These are phyloP conservation scores for Anableps anableps DNA, from an alignment of 2,797 vertebrate genomes.

Conservation along the genomic window DNA sequence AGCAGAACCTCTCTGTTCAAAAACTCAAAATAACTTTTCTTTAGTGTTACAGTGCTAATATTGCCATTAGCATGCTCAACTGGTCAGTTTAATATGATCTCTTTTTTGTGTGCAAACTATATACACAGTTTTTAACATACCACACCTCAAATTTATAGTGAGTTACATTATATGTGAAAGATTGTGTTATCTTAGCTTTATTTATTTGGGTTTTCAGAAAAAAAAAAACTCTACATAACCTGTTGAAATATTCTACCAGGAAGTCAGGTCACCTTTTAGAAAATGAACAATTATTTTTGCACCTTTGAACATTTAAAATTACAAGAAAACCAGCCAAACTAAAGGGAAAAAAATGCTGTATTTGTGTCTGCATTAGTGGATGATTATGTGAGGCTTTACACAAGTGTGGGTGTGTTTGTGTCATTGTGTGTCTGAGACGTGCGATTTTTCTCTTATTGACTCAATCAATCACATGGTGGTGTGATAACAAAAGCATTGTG, in stretches of 20 bases:
- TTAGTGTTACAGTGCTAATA: too few species aligned
- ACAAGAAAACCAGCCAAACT: neutral
- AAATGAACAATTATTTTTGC: neutral
- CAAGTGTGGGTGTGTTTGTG: conserved; percentile 16
- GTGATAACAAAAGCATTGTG: conserved; percentile 36
- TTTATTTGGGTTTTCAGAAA: conserved; percentile 1
- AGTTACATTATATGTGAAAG: neutral
- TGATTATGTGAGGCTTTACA: conserved; percentile 4
- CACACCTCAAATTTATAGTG: too few species aligned
- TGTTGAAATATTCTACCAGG: neutral
- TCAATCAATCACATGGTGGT: conserved; percentile 58
- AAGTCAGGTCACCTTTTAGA: conserved; percentile 1
- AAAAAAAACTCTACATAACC: neutral
- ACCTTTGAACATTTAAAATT: neutral
- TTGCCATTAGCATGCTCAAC: too few species aligned
- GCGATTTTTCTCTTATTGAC: conserved; percentile 53
- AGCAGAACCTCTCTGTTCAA: too few species aligned
- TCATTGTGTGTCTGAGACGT: conserved; percentile 26
- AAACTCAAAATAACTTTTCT: too few species aligned
- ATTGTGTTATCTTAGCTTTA: conserved; percentile 3
- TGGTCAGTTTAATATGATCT: too few species aligned
- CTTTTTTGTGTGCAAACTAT: too few species aligned
- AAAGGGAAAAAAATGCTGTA: conserved; percentile 1
- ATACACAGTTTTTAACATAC: too few species aligned
- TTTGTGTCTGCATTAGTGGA: neutral